Percentiles rank a stretch among this genome's conserved stretches.
Evolutionary conservation across 2,888 invertebrate species (phyloP).

Genomic region (Acholoe squamosa): DNA sequence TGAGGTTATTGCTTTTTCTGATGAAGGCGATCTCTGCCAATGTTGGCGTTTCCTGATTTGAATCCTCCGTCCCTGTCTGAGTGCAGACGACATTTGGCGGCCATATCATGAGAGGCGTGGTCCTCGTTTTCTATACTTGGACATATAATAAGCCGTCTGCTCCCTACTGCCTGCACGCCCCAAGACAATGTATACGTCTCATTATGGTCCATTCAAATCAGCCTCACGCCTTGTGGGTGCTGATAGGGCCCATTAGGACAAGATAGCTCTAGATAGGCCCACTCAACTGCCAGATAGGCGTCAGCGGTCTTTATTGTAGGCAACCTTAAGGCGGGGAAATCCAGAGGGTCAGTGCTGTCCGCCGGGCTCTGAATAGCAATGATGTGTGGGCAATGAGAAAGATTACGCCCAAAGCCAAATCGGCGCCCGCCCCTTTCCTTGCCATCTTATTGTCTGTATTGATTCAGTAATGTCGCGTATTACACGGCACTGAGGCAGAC

Average conservation of each 20-base stretch:
- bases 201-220: conserved; percentile 26
- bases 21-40: neutral
- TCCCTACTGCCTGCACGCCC: neutral
- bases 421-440: conserved; percentile 46
- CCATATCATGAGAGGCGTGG: neutral
- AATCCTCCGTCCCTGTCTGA: neutral
- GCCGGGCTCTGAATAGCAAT: conserved; percentile 52
- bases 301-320: conserved; percentile 53
- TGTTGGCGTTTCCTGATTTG: conserved; percentile 37
- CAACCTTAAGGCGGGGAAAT: conserved; percentile 57
- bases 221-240: conserved; percentile 5
- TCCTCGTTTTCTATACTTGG: neutral
- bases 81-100: neutral
- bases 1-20: neutral
- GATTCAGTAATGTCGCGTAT: conserved; percentile 54
- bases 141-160: neutral
- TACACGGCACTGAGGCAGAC: neutral
- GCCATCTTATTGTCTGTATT: conserved; percentile 59
- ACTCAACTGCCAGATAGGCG: neutral
- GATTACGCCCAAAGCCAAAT: conserved; percentile 59
- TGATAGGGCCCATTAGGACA: conserved; percentile 32
- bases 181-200: conserved; percentile 29
- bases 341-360: conserved; percentile 26
- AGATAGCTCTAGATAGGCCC: neutral
- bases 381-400: conserved; percentile 48